Percentiles rank a stretch among this genome's conserved stretches.
phyloP scores from a whole-genome alignment of 2,113 vertebrate species.

The Hyaena hyaena region DNA sequence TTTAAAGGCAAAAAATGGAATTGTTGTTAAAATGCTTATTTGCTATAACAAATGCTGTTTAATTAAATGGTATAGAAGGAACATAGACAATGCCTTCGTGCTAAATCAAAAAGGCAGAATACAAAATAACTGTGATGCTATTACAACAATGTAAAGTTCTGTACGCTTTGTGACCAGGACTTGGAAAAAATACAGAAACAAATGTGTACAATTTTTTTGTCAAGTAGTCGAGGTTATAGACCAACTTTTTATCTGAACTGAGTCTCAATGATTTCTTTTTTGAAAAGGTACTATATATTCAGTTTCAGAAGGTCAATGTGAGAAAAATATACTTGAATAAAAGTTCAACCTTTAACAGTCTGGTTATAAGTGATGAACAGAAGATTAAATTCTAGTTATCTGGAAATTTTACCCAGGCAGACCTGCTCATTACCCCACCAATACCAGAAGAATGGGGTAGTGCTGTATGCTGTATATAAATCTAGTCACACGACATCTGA shows the following conservation, averaged over 20 bases:
- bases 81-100: neutral
- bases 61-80: neutral
- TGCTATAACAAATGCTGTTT: neutral
- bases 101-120: neutral
- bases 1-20: conserved; percentile 42
- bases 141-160: neutral
- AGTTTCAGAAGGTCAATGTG: neutral
- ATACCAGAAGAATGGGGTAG: neutral
- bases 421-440: neutral
- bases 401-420: neutral
- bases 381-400: neutral
- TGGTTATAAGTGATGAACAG: neutral
- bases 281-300: neutral
- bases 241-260: neutral
- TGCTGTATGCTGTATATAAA: neutral
- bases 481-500: neutral
- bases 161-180: neutral
- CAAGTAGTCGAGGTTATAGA: neutral
- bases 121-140: neutral
- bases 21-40: neutral
- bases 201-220: neutral
- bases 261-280: neutral
- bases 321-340: neutral
- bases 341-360: conserved; percentile 7
- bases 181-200: neutral